phyloP scores from a whole-genome alignment of 2,797 vertebrate genomes.

The Atherinosoma microstoma region DNA sequence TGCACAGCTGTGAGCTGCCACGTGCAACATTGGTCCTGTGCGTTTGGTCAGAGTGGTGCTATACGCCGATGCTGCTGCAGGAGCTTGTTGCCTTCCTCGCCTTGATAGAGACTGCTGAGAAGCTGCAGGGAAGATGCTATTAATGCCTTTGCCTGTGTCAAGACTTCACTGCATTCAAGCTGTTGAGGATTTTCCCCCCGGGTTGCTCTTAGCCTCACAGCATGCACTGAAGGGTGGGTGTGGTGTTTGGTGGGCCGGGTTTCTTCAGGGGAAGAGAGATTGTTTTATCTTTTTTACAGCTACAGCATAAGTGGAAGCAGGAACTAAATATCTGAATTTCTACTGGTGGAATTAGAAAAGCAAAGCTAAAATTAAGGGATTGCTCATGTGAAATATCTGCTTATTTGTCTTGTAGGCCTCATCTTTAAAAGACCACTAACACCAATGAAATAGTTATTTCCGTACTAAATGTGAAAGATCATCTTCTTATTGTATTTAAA shows the following conservation, averaged over 20 bases:
- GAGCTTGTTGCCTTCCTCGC: conserved; percentile 46
- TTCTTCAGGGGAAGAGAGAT: not conserved
- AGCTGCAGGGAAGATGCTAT: conserved; percentile 31
- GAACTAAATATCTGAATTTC: not conserved
- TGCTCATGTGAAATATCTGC: not conserved
- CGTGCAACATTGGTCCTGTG: not conserved
- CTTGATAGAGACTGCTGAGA: conserved; percentile 46
- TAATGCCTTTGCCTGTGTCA: conserved; percentile 41
- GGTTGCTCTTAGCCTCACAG: conserved; percentile 16
- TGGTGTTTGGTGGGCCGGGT: conserved; percentile 13
- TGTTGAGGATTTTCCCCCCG: conserved; percentile 12
- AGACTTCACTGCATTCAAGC: conserved; percentile 30
- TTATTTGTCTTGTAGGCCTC: not conserved
- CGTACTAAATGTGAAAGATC: not conserved
- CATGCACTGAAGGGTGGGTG: conserved; percentile 17
- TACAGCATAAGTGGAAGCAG: not conserved
- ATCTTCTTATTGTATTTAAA: not conserved
- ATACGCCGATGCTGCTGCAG: conserved; percentile 32
- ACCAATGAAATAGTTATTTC: not conserved
- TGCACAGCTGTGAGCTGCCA: conserved; percentile 39
- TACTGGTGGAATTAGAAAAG: not conserved
- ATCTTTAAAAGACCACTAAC: not conserved
- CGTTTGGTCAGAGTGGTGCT: conserved; percentile 29
- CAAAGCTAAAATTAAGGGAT: not conserved
- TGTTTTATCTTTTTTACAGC: conserved; percentile 4